Evolutionary conservation across 2,113 vertebrate species (phyloP).

Genomic region (Heterotilapia buettikoferi): DNA sequence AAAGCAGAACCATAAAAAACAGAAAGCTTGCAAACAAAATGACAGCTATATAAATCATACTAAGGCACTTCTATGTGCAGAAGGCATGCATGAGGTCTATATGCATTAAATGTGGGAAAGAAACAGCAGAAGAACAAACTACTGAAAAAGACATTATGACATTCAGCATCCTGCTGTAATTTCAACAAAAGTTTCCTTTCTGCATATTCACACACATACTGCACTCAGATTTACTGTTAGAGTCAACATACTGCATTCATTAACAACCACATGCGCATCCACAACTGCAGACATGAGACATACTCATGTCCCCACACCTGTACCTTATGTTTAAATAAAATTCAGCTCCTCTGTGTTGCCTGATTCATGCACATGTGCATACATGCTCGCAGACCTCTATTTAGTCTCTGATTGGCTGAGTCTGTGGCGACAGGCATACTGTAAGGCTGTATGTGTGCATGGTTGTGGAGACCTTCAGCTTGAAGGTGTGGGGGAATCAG

Average conservation of each 20-base stretch:
- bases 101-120: background rate
- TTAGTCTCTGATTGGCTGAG: background rate
- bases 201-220: background rate
- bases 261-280: background rate
- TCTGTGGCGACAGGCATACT: background rate
- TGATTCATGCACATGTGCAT: background rate
- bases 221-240: background rate
- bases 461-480: background rate
- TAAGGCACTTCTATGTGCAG: background rate
- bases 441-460: background rate
- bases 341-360: background rate
- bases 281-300: background rate
- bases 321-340: background rate
- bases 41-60: background rate
- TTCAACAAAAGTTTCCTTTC: background rate
- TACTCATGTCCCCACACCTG: background rate
- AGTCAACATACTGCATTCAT: background rate
- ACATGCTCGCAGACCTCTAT: background rate
- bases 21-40: background rate
- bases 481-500: conserved; percentile 20
- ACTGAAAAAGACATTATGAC: background rate
- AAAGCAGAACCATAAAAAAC: background rate
- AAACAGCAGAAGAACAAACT: background rate
- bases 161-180: background rate
- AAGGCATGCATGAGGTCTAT: background rate